phyloP scores from a whole-genome alignment of 2,797 vertebrate genomes.

The Pseudomugil gertrudae region DNA sequence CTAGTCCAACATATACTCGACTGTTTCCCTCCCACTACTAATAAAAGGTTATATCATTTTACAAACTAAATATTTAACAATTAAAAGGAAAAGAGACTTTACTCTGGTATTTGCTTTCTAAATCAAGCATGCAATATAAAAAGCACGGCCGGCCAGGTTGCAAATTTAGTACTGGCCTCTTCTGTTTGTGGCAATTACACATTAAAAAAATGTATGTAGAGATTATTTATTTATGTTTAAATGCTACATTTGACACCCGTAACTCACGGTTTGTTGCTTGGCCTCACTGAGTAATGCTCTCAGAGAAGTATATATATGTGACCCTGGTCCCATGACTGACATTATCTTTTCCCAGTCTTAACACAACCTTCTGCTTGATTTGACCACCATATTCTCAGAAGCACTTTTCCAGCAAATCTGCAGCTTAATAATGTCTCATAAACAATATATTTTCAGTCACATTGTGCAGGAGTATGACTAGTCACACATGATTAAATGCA shows the following conservation, averaged over 20 bases:
- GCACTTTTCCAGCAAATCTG: neutral
- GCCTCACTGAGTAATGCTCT: conserved; percentile 30
- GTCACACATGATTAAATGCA: neutral
- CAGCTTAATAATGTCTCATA: neutral
- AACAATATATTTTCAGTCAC: neutral
- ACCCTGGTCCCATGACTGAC: conserved; percentile 12
- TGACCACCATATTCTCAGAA: neutral
- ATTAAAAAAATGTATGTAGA: conserved; percentile 67
- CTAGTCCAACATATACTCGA: neutral
- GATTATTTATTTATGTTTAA: conserved; percentile 76
- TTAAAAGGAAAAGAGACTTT: neutral
- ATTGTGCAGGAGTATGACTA: neutral
- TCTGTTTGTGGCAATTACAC: conserved; percentile 45
- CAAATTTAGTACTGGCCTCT: conserved; percentile 32
- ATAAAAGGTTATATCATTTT: neutral
- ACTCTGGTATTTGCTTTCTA: neutral
- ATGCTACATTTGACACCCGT: conserved; percentile 32
- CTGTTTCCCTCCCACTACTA: neutral
- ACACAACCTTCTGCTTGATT: neutral
- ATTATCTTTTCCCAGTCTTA: neutral
- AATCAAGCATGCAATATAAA: conserved; percentile 1
- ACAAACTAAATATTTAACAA: neutral
- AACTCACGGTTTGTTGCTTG: conserved; percentile 24
- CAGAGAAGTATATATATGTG: conserved; percentile 4
- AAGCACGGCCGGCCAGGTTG: conserved; percentile 1